phyloP scores from a whole-genome alignment of 2,113 vertebrate genomes.

The Tetraodon nigroviridis region DNA sequence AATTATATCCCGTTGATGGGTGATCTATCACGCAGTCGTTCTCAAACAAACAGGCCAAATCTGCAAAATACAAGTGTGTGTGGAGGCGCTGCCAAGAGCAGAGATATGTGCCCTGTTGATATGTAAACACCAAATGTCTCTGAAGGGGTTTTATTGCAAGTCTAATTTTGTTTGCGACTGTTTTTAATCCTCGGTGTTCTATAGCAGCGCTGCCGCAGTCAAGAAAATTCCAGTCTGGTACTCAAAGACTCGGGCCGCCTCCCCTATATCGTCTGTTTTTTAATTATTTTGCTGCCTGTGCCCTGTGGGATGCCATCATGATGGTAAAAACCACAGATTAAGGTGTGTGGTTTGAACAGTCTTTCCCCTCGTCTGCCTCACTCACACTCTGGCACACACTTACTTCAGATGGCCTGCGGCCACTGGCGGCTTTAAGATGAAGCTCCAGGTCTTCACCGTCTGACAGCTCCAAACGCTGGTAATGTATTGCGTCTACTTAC shows the following conservation, averaged over 20 bases:
- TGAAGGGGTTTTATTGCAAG: constrained; percentile 52
- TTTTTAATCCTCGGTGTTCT: constrained; percentile 33
- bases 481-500: constrained; percentile 67
- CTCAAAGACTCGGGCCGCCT: not conserved
- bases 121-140: constrained; percentile 61
- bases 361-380: constrained; percentile 51
- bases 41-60: constrained; percentile 65
- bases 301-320: constrained; percentile 61
- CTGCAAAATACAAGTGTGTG: constrained; percentile 50
- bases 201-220: too few relatives aligned
- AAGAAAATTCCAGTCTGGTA: constrained; percentile 7
- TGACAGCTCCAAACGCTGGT: constrained; percentile 54
- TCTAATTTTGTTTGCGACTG: constrained; percentile 59
- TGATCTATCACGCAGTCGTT: constrained; percentile 52
- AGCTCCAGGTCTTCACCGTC: constrained; percentile 49
- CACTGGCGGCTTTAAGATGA: constrained; percentile 47
- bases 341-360: constrained; percentile 67
- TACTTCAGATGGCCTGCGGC: constrained; percentile 50
- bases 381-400: constrained; percentile 19
- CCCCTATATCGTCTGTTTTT: constrained; percentile 47
- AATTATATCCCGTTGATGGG: constrained; percentile 65
- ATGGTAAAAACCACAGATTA: constrained; percentile 70
- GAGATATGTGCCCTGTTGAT: constrained; percentile 61
- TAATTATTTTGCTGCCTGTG: constrained; percentile 70
- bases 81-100: constrained; percentile 47